Evolutionary conservation across 2,797 vertebrate species (phyloP), one percentile per base, ranked within the genome.

Genomic region (Eulemur mongoz): DNA sequence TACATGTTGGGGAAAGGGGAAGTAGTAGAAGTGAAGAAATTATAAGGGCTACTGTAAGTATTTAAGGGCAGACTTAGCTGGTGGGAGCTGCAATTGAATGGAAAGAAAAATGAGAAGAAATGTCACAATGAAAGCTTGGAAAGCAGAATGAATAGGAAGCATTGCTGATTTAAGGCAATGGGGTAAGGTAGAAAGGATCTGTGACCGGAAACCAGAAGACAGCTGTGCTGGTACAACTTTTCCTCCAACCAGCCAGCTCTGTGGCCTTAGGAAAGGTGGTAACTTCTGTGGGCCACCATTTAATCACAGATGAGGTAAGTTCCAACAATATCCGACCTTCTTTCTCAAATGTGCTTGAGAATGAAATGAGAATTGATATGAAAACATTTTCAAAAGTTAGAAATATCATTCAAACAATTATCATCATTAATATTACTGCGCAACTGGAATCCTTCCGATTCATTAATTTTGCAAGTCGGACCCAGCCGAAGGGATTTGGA

Each of bases 161-260:
- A 23, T 59, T 15, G 0, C 2, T 23, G 7, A 50, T 11, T 11
- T 8, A 7, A 2, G 45, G 5, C 15, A 14, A 45, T 17, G 15
- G 52, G 2, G 35, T 20, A 20, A 32, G 14, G 40, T 17, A 20
- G 27, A 48, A 27, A 72, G 1, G 14, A 48, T 35, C 32, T 15
- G 4, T 18, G 17, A 2, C 10, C 22, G 2, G 72, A 54, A 17
- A 11, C 32, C 8, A n/a, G 76, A 25, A 30, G 70, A 9, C 14
- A 9, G 5, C 32, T 2, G 2, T 14, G 40, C 25, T 43, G 25
- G 4, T 4, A 2, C 7, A 25, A 3, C 4, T 17, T 10, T 35
- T 15, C 8, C 73, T 91, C 27, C 14, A 78, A 13, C 15, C 12
- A 32, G 30, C 25, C 22, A 35, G 40, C 35, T 73, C 40, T 61